These are phyloP conservation scores for Phortica magna DNA, from an alignment of 2,888 invertebrate genomes.

Conservation along the genomic window DNA sequence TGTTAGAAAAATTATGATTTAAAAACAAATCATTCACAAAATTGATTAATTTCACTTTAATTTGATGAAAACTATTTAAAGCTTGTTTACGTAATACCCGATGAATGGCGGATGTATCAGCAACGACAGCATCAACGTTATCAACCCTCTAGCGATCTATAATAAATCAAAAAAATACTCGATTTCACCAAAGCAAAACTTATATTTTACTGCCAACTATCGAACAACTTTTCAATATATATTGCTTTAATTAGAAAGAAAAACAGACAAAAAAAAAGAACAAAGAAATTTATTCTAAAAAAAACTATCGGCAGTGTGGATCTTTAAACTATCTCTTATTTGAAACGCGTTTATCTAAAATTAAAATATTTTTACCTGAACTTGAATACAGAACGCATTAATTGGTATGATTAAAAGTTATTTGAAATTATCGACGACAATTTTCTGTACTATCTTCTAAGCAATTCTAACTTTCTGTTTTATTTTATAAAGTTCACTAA, in stretches of 20 bases:
- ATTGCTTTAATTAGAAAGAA: constrained; percentile 18
- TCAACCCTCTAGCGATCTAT: constrained; percentile 78
- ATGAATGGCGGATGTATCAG: constrained; percentile 78
- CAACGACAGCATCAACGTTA: constrained; percentile 77
- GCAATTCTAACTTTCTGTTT: constrained; percentile 36
- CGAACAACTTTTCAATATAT: constrained; percentile 1
- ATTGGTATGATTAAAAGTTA: constrained; percentile 62
- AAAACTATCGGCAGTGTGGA: constrained; percentile 3
- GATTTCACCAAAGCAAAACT: constrained; percentile 16
- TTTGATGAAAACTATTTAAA: constrained; percentile 63
- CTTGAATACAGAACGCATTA: constrained; percentile 32
- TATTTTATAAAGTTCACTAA: not conserved
- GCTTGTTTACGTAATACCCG: constrained; percentile 78
- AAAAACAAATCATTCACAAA: not conserved
- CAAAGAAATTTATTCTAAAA: not conserved
- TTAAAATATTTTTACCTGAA: constrained; percentile 51
- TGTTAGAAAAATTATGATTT: not conserved
- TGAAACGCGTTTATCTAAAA: constrained; percentile 62
- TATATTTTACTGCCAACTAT: constrained; percentile 27
- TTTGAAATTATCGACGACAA: constrained; percentile 37
- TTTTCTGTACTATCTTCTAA: constrained; percentile 34
- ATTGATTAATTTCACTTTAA: constrained; percentile 20
- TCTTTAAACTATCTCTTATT: constrained; percentile 1
- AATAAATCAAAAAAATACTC: constrained; percentile 45
- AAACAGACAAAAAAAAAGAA: not conserved